These are phyloP conservation scores for Cerceris ruficornis DNA, from an alignment of 2,888 invertebrate species.

Conservation along the genomic window DNA sequence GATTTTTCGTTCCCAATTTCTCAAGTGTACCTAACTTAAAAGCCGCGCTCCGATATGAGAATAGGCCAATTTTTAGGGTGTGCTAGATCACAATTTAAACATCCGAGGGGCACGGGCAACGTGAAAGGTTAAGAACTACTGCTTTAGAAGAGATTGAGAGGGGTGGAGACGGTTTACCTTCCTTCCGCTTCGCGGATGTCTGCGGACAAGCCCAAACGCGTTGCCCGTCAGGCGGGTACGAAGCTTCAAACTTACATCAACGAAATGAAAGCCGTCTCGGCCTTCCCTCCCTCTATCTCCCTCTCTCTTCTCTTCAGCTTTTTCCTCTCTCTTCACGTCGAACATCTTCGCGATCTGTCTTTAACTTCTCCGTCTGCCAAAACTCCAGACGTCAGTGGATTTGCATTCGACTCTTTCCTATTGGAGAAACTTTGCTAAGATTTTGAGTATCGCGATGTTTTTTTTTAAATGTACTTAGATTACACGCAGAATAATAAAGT, in stretches of 20 bases:
- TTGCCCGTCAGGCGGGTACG: constrained; percentile 72
- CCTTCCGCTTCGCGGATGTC: constrained; percentile 71
- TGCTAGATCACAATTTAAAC: not conserved
- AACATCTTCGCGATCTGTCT: constrained; percentile 34
- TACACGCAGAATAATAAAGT: not conserved
- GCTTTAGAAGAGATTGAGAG: constrained; percentile 28
- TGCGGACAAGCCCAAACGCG: constrained; percentile 69
- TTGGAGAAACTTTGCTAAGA: constrained; percentile 13
- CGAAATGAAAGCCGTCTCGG: constrained; percentile 73
- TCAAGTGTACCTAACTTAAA: too few relatives aligned
- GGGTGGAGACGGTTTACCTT: constrained; percentile 67
- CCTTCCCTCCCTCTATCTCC: not conserved
- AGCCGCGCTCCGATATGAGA: too few relatives aligned
- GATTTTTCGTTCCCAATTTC: too few relatives aligned
- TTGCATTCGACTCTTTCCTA: constrained; percentile 24
- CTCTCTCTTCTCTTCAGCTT: not conserved
- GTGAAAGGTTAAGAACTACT: too few relatives aligned
- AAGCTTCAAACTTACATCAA: constrained; percentile 78
- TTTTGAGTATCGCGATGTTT: constrained; percentile 14
- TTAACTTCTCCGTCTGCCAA: constrained; percentile 29
- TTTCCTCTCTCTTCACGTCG: constrained; percentile 12
- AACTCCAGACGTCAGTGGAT: constrained; percentile 35
- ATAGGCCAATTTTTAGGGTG: too few relatives aligned
- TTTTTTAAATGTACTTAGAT: not conserved
- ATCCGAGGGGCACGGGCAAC: not conserved